A percentile compares a stretch with the other conserved stretches of the same genome.
phyloP scores from a whole-genome alignment of 2,113 vertebrate species.

The Okapia johnstoni region DNA sequence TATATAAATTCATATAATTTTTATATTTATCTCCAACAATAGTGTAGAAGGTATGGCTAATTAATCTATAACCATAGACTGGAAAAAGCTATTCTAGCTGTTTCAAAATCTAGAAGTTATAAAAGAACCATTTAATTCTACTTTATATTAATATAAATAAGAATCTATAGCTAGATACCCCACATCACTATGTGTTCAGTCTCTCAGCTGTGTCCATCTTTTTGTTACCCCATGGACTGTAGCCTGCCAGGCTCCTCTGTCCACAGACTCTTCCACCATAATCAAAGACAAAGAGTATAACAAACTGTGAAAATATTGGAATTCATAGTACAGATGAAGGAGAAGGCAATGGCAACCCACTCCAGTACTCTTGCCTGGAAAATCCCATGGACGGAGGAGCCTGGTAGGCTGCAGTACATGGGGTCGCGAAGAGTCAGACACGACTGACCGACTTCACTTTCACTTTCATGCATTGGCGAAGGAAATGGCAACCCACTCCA shows the following conservation, averaged over 20 bases:
- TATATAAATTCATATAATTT: not conserved
- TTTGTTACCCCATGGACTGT: not conserved
- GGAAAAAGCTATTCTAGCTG: not conserved
- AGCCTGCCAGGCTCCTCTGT: not conserved
- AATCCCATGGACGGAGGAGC: no score
- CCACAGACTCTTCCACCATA: not conserved
- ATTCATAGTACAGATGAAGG: not conserved
- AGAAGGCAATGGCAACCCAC: no score
- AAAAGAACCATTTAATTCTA: not conserved
- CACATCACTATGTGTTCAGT: not conserved
- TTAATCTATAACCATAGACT: not conserved
- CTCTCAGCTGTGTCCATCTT: not conserved
- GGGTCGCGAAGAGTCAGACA: no score
- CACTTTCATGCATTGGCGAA: no score
- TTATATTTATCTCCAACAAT: not conserved
- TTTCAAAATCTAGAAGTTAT: not conserved
- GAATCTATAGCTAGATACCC: not conserved
- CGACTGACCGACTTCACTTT: no score
- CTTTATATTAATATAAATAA: not conserved
- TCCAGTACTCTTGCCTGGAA: no score
- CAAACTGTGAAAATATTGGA: not conserved
- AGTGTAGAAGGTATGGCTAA: not conserved
- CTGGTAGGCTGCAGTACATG: no score
- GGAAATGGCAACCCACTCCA: no score
- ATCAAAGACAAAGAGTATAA: not conserved